phyloP scores from a whole-genome alignment of 2,888 invertebrate genomes.

The Anagyrus pseudococci region DNA sequence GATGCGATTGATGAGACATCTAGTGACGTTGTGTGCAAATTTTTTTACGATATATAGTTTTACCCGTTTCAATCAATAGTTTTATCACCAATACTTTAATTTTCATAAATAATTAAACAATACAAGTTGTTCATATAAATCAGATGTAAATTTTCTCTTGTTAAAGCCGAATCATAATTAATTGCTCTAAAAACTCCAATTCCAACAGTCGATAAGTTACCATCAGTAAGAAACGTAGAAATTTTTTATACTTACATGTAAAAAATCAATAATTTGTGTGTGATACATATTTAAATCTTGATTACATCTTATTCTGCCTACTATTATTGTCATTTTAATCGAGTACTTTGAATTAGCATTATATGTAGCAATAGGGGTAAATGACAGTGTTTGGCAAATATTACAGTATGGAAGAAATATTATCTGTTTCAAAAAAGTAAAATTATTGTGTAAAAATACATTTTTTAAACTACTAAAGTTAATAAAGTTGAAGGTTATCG shows the following conservation, averaged over 20 bases:
- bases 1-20: neutral
- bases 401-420: no score
- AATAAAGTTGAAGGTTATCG: neutral
- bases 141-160: neutral
- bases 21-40: neutral
- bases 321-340: neutral
- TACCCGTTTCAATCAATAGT: neutral
- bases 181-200: neutral
- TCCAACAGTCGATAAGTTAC: neutral
- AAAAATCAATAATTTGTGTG: neutral
- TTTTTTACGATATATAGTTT: neutral
- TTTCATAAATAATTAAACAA: neutral
- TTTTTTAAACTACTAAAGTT: neutral
- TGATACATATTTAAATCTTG: neutral
- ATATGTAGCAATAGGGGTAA: no score
- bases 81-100: neutral
- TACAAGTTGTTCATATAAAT: neutral
- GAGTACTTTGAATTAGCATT: neutral
- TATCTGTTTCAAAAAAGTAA: neutral
- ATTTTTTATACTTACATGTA: neutral
- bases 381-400: no score
- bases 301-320: neutral
- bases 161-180: neutral
- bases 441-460: neutral
- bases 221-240: neutral